Conservation (phyloP, 2,797 vertebrate genomes). For the Cynopterus sphinx region DNA sequence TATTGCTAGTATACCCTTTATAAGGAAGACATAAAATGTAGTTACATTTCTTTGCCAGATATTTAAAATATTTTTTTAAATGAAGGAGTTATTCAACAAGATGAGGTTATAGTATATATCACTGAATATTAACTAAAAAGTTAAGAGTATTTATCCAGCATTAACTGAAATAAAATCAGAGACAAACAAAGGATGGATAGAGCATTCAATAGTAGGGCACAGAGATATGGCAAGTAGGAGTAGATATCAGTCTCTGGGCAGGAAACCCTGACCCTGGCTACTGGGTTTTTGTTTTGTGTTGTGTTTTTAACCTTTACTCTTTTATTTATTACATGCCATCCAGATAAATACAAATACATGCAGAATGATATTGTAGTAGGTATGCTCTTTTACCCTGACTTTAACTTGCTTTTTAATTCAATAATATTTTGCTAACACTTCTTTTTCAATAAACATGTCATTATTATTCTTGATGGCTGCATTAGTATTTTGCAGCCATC, state of each 20-base stretch:
- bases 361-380: background rate
- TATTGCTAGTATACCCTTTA: background rate
- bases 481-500: background rate
- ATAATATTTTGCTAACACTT: background rate
- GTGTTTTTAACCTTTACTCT: background rate
- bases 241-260: background rate
- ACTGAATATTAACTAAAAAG: background rate
- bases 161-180: background rate
- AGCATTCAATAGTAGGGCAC: background rate
- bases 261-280: background rate
- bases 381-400: background rate
- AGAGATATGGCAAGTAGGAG: background rate
- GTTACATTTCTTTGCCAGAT: background rate
- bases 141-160: background rate
- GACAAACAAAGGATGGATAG: background rate
- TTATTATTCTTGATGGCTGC: background rate
- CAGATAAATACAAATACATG: background rate
- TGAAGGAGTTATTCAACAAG: background rate
- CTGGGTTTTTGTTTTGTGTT: background rate
- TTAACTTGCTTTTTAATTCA: slow-evolving; percentile 19
- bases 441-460: background rate
- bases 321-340: background rate
- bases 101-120: background rate
- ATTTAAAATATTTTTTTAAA: background rate
- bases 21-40: background rate